phyloP scores from a whole-genome alignment of 2,888 invertebrate species.

The Dolichopus griseipennis region DNA sequence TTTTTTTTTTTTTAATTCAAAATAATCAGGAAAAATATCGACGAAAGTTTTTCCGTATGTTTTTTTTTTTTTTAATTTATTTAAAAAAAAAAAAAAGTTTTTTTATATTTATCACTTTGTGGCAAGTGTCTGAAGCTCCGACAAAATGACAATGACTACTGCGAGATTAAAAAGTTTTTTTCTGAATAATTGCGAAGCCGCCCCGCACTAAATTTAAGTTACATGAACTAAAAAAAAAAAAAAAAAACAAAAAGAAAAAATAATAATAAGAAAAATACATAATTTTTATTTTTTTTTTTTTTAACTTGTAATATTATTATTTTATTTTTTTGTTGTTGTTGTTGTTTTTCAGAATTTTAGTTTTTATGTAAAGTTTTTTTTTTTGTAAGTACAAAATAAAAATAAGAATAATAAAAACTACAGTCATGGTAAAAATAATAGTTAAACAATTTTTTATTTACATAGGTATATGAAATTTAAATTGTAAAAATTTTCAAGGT shows the following conservation, averaged over 20 bases:
- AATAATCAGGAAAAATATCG: not conserved
- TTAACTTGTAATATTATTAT: not conserved
- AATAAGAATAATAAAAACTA: not conserved
- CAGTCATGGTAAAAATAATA: not conserved
- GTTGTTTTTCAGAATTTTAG: not conserved
- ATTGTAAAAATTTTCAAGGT: too few species aligned
- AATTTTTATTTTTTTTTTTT: not conserved
- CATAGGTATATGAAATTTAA: too few species aligned
- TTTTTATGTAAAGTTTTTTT: not conserved
- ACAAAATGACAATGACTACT: conserved; percentile 4
- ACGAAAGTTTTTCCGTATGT: too few species aligned
- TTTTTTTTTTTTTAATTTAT: too few species aligned
- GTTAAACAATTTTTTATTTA: too few species aligned
- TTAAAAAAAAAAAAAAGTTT: too few species aligned
- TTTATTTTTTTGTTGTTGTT: not conserved
- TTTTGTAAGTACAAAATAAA: not conserved
- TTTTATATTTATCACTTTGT: not conserved
- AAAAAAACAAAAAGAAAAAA: too few species aligned
- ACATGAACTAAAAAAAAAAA: not conserved
- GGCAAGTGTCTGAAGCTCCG: conserved; percentile 6
- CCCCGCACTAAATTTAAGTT: conserved; percentile 1
- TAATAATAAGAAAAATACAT: too few species aligned
- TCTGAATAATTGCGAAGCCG: not conserved
- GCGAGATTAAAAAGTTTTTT: conserved; percentile 1
- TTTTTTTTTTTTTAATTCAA: too few species aligned